Evolutionary conservation across 2,797 vertebrate genomes (phyloP).

Genomic region (Erpetoichthys calabaricus): DNA sequence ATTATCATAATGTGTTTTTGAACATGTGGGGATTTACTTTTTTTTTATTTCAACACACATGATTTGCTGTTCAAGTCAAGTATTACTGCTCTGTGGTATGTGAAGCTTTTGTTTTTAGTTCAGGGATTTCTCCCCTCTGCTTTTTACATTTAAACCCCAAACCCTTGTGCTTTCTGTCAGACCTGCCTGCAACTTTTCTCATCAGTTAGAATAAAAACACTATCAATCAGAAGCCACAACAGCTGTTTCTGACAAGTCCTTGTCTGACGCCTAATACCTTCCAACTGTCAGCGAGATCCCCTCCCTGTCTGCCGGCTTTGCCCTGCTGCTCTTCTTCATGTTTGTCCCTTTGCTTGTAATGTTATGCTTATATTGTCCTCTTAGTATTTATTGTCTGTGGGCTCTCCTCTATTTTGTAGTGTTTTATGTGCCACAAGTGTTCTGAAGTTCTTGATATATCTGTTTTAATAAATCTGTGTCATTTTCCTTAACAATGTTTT

Average conservation of each 20-base stretch:
- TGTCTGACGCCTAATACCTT: constrained; percentile 84
- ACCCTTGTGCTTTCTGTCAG: constrained; percentile 6
- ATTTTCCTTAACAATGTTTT: constrained; percentile 25
- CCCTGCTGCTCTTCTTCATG: constrained; percentile 22
- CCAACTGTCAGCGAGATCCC: constrained; percentile 71
- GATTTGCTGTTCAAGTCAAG: constrained; percentile 3
- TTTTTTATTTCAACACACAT: constrained; percentile 1
- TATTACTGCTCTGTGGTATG: constrained; percentile 6
- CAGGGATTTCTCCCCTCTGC: constrained; percentile 11
- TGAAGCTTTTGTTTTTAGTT: constrained; percentile 11
- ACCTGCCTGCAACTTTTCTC: constrained; percentile 46
- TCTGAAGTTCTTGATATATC: constrained; percentile 11
- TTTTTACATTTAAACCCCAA: constrained; percentile 19
- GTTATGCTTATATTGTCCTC: constrained; percentile 27
- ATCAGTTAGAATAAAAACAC: constrained; percentile 73
- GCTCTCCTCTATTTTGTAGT: constrained; percentile 21
- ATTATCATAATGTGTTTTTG: not conserved
- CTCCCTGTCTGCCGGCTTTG: constrained; percentile 54
- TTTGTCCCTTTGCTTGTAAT: constrained; percentile 19
- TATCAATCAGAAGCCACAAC: constrained; percentile 85
- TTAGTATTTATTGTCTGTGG: constrained; percentile 24
- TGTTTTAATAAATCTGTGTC: constrained; percentile 38
- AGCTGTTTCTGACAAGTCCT: constrained; percentile 92
- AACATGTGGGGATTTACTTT: not conserved
- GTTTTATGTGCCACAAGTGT: constrained; percentile 54